Evolutionary conservation across 2,888 invertebrate genomes (phyloP).

Genomic region (Ophioninae sp.): DNA sequence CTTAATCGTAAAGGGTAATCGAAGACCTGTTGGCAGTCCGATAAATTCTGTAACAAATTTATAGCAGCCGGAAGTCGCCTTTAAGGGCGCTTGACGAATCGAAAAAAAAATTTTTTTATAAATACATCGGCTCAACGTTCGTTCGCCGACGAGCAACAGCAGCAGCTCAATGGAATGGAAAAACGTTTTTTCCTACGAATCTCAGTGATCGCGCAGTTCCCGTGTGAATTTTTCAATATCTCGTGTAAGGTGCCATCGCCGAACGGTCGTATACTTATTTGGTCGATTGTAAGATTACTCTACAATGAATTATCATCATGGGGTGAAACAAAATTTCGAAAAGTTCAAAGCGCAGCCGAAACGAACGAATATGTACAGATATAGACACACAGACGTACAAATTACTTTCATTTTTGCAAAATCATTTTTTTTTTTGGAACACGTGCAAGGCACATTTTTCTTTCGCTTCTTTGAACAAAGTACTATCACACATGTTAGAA

Average conservation of each 20-base stretch:
- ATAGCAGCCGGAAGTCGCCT: slow-evolving; percentile 18
- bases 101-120: slow-evolving; percentile 12
- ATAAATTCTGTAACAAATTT: slow-evolving; percentile 28
- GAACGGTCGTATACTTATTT: slow-evolving; percentile 75
- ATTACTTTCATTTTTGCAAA: not conserved
- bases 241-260: slow-evolving; percentile 71
- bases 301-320: slow-evolving; percentile 76
- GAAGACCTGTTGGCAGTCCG: slow-evolving; percentile 48
- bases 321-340: slow-evolving; percentile 55
- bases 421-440: slow-evolving; percentile 65
- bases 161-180: slow-evolving; percentile 74
- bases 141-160: slow-evolving; percentile 71
- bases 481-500: slow-evolving; percentile 77
- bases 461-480: slow-evolving; percentile 60
- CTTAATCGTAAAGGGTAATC: slow-evolving; percentile 7
- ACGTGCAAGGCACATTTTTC: slow-evolving; percentile 79
- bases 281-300: slow-evolving; percentile 77
- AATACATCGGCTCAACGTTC: slow-evolving; percentile 65
- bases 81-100: not conserved
- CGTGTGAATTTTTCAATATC: slow-evolving; percentile 71
- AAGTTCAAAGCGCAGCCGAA: slow-evolving; percentile 34
- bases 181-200: slow-evolving; percentile 72
- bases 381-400: not conserved
- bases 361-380: slow-evolving; percentile 35
- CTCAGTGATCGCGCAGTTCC: slow-evolving; percentile 69